These are phyloP conservation scores for Erythrocercus mccallii DNA, from an alignment of 2,113 vertebrate genomes.

Conservation along the genomic window DNA sequence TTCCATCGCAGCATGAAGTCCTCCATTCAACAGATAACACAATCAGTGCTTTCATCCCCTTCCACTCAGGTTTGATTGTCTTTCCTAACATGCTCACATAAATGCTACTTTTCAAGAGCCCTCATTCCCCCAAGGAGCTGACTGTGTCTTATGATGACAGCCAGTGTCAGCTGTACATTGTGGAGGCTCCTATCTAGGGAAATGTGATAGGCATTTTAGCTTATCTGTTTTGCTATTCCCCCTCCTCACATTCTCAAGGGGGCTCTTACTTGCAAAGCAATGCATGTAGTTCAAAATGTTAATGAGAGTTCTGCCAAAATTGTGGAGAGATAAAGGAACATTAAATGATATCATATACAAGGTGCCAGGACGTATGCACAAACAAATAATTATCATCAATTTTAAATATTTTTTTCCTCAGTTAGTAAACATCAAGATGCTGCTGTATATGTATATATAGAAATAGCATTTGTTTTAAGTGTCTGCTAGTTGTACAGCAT, in stretches of 20 bases:
- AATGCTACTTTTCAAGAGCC: slow-evolving; percentile 28
- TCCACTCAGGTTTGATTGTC: neutral
- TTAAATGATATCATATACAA: neutral
- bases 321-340: neutral
- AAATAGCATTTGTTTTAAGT: neutral
- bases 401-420: neutral
- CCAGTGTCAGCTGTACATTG: slow-evolving; percentile 43
- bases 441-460: neutral
- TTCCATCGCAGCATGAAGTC: neutral
- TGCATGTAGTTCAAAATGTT: neutral
- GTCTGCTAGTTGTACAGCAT: neutral
- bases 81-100: neutral
- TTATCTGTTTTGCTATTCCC: neutral
- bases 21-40: neutral
- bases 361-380: neutral
- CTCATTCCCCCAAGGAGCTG: slow-evolving; percentile 1
- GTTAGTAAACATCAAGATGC: neutral
- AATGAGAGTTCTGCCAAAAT: neutral
- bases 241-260: neutral
- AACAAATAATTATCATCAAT: fast-evolving
- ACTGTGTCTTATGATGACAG: slow-evolving; percentile 55
- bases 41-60: neutral
- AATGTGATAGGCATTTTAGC: slow-evolving; percentile 50
- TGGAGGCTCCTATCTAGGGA: slow-evolving; percentile 39
- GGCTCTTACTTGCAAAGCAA: neutral